phyloP scores from a whole-genome alignment of 1,140 invertebrate species.

The Panagrolaimus sp. region DNA sequence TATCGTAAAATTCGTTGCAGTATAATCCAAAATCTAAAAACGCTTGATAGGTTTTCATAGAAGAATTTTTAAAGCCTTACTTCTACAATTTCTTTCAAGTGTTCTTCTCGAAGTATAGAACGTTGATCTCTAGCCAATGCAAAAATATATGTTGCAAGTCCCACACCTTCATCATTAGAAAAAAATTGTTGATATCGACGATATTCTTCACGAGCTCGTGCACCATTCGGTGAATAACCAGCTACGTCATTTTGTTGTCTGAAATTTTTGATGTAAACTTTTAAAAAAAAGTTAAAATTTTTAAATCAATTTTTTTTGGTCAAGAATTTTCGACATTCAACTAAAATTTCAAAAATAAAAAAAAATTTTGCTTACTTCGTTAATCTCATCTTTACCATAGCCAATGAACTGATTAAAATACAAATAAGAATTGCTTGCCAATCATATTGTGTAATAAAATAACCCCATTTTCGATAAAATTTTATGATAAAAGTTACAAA shows the following conservation, averaged over 20 bases:
- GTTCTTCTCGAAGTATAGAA: conserved; percentile 10
- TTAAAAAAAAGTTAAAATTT: not conserved
- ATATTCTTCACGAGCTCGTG: conserved; percentile 14
- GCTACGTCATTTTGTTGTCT: conserved; percentile 21
- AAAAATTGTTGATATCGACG: conserved; percentile 16
- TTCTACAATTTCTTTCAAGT: conserved; percentile 17
- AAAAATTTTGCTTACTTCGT: not conserved
- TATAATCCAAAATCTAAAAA: conserved; percentile 16
- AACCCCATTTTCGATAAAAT: no score
- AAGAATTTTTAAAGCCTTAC: not conserved
- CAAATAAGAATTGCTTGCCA: conserved; percentile 9
- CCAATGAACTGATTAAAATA: not conserved
- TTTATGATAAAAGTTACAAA: no score
- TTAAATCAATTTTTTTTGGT: no score
- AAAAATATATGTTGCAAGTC: conserved; percentile 14
- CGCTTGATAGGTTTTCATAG: not conserved
- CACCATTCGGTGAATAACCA: conserved; percentile 9
- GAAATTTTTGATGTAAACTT: not conserved
- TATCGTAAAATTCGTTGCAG: conserved; percentile 12
- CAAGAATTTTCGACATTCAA: no score
- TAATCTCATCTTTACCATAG: not conserved
- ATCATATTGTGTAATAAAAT: not conserved
- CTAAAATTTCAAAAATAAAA: not conserved
- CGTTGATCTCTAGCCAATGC: conserved; percentile 15
- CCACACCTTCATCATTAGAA: conserved; percentile 4